Evolutionary conservation across 2,888 invertebrate species (phyloP).

Genomic region (Pristionchus japonicus): DNA sequence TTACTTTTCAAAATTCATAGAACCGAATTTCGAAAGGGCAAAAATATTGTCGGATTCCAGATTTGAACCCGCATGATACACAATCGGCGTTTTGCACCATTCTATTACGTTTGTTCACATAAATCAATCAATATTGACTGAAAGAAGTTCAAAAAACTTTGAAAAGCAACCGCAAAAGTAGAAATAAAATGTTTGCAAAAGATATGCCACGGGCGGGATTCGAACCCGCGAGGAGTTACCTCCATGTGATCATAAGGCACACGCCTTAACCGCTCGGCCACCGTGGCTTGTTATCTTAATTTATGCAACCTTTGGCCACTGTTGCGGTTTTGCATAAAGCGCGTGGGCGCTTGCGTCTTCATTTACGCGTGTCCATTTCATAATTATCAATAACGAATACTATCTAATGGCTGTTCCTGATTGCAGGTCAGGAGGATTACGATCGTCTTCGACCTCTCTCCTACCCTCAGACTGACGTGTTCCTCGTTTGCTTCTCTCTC

Average conservation of each 20-base stretch:
- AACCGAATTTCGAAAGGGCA: not conserved
- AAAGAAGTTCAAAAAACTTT: not conserved
- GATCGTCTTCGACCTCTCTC: constrained; percentile 63
- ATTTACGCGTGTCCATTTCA: not conserved
- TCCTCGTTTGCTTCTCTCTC: constrained; percentile 94
- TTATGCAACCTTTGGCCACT: not conserved
- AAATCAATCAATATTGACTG: not conserved
- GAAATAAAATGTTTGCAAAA: not conserved
- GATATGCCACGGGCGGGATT: constrained; percentile 36
- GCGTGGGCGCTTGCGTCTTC: not conserved
- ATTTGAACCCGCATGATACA: not conserved
- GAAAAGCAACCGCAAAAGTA: not conserved
- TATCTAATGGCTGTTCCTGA: not conserved
- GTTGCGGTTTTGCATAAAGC: not conserved
- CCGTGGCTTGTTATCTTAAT: not conserved
- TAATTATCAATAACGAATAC: not conserved
- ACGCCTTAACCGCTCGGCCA: constrained; percentile 38
- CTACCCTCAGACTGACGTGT: constrained; percentile 68
- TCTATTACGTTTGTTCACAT: not conserved
- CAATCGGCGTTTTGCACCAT: too few relatives aligned
- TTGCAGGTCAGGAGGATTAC: constrained; percentile 50
- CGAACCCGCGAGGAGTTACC: constrained; percentile 32
- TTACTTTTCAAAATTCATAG: too few relatives aligned
- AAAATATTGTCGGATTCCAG: not conserved
- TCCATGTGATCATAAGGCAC: constrained; percentile 32